Evolutionary conservation across 1,140 invertebrate species (phyloP).

Genomic region (Bombus affinis): DNA sequence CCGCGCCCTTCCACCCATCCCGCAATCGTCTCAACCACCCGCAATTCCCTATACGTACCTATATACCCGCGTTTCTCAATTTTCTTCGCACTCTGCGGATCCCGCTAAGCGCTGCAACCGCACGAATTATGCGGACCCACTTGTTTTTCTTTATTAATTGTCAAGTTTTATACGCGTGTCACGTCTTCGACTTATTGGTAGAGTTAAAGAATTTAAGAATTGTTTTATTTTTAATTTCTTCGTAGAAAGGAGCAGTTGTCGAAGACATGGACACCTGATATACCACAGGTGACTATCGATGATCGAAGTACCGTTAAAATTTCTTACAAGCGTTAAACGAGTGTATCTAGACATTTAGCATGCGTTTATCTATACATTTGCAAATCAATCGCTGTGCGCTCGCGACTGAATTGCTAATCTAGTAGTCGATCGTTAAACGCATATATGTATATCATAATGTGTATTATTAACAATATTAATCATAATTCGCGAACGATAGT

Average conservation of each 20-base stretch:
- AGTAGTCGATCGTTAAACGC: background rate
- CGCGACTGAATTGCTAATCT: background rate
- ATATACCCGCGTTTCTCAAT: slow-evolving; percentile 1
- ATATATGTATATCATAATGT: background rate
- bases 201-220: background rate
- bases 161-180: background rate
- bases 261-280: background rate
- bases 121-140: slow-evolving; percentile 17
- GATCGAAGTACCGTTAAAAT: background rate
- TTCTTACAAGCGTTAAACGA: background rate
- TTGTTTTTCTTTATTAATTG: background rate
- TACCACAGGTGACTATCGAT: too few relatives aligned
- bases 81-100: slow-evolving; percentile 7
- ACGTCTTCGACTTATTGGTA: background rate
- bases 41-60: background rate
- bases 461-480: background rate
- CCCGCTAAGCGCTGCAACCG: background rate
- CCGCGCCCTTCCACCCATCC: background rate
- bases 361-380: too few relatives aligned
- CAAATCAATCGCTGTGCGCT: background rate
- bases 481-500: background rate
- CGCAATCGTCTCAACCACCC: background rate
- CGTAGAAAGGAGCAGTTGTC: background rate
- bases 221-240: background rate
- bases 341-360: too few relatives aligned